Base-by-base conservation (phyloP, 2,888 invertebrate species). In the Pinctada fucata region DNA sequence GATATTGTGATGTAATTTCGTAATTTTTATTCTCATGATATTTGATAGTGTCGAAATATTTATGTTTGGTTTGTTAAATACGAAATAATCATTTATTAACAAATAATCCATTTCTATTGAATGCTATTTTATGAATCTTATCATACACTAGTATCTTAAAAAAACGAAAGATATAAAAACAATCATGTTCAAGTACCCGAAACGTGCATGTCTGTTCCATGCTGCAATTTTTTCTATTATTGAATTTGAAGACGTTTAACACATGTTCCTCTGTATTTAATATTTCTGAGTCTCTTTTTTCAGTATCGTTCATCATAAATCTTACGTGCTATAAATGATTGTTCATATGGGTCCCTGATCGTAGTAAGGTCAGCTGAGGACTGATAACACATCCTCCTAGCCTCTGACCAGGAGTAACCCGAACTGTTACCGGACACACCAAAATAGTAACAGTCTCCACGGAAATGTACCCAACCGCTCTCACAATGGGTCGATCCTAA, bases 391-490 rank as follows among this genome's bases (percentile, higher is more conserved):
- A 75, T 84, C 31, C 79, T 79, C 45, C 66, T 51, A 5, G 87
- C 84, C 70, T 85, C 83, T 3, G 48, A 65, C 84, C 86, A 86
- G 64, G 58, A 82, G 79, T 84, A 84, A 66, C 80, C 75, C 0
- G 82, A 81, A 67, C 82, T 83, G 65, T 85, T 84, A 13, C 79
- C 49, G 1, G 80, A 72, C 8, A 82, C 82, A 45, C 86, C 87
- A 73, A 86, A 84, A 50, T 84, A 84, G 72, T 87, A 87, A 73
- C 87, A 87, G n/a, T 82, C 66, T 13, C 77, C 65, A 2, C 75
- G 78, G 66, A 73, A 85, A 67, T 84, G 76, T 10, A 74, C 8
- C 87, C 87, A 87, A 50, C 80, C 79, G 2, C 72, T 69, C 58
- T 84, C 82, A 81, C 86, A 86, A 51, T 83, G 82, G 13, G 50